Conservation (phyloP, 2,113 vertebrate genomes). For the Cichladusa arquata region DNA sequence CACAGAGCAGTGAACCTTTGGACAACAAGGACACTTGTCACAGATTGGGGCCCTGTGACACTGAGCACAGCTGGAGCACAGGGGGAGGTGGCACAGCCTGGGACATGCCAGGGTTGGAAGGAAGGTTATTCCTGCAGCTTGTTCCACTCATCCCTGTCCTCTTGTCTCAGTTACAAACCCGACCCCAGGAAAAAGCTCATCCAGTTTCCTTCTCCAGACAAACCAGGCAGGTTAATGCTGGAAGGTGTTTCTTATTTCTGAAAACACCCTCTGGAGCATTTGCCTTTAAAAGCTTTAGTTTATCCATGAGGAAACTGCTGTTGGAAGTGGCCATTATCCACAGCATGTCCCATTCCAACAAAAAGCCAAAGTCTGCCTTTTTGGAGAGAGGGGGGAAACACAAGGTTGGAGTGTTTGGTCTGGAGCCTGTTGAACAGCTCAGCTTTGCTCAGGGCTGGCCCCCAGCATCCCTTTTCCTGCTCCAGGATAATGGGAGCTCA, state of each 20-base stretch:
- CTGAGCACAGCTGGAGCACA: background rate
- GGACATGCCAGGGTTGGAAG: background rate
- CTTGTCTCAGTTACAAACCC: background rate
- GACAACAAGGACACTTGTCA: background rate
- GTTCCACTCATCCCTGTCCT: background rate
- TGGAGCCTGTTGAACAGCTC: background rate
- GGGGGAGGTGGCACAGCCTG: too few relatives aligned
- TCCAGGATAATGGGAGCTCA: conserved; percentile 7
- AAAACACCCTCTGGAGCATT: background rate
- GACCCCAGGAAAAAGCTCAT: background rate
- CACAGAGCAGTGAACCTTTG: background rate
- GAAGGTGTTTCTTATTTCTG: conserved; percentile 12
- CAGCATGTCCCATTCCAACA: background rate
- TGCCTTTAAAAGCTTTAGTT: background rate
- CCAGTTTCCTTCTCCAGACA: background rate
- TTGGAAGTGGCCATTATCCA: background rate
- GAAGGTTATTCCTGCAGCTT: too few relatives aligned
- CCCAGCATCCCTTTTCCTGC: conserved; percentile 26
- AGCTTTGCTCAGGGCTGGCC: background rate
- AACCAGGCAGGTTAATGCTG: background rate
- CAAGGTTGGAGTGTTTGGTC: background rate
- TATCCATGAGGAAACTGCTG: background rate
- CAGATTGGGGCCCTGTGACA: too few relatives aligned
- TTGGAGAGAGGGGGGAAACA: background rate
- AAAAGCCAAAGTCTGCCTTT: background rate